Conservation (phyloP, 1,140 invertebrate genomes). For the Tyrophagus putrescentiae region DNA sequence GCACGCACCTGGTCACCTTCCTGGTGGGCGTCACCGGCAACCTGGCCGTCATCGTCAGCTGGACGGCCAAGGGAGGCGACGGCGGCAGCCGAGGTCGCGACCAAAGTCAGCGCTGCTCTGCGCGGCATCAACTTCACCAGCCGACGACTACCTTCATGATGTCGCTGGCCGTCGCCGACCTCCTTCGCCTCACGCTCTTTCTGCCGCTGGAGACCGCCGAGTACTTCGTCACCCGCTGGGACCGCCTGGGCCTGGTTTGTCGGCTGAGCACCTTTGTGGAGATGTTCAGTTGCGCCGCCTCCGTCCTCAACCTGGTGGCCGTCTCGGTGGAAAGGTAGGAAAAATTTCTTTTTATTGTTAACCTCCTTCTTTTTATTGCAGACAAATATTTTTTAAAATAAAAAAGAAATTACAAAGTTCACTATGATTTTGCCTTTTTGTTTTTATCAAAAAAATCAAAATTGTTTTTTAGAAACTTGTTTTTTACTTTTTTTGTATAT, state of each 20-base stretch:
- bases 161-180: constrained; percentile 27
- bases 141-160: constrained; percentile 28
- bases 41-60: constrained; percentile 28
- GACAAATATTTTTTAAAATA: too few relatives aligned
- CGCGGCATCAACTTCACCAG: constrained; percentile 26
- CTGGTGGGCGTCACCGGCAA: constrained; percentile 32
- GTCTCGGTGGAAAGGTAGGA: constrained; percentile 29
- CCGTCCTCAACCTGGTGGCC: constrained; percentile 27
- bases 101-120: too few relatives aligned
- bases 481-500: constrained; percentile 17
- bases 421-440: too few relatives aligned
- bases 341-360: too few relatives aligned
- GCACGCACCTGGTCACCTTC: constrained; percentile 34
- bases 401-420: too few relatives aligned
- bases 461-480: neutral
- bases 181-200: constrained; percentile 27
- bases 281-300: constrained; percentile 25
- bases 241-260: constrained; percentile 26
- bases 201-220: constrained; percentile 29
- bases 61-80: constrained; percentile 18
- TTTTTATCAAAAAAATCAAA: neutral
- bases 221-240: constrained; percentile 28
- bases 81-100: too few relatives aligned
- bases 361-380: too few relatives aligned
- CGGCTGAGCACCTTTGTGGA: constrained; percentile 25